These are phyloP conservation scores for Panopea generosa DNA, from an alignment of 2,888 invertebrate species.

Conservation along the genomic window DNA sequence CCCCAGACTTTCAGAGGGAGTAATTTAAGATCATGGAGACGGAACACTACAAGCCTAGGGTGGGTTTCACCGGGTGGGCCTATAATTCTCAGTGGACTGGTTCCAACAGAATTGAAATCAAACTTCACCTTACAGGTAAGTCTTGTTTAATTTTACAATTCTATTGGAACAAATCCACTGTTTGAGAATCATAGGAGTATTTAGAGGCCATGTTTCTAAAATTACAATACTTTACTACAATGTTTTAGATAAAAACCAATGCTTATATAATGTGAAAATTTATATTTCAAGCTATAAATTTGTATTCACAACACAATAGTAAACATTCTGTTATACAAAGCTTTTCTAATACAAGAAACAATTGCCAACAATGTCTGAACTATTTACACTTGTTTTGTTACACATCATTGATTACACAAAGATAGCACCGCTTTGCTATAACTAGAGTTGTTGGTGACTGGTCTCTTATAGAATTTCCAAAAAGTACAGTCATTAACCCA, in stretches of 20 bases:
- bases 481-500: constrained; percentile 9
- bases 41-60: neutral
- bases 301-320: too few relatives aligned
- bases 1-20: too few relatives aligned
- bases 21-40: too few relatives aligned
- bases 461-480: constrained; percentile 9
- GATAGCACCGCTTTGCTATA: neutral
- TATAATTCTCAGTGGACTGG: constrained; percentile 16
- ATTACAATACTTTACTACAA: too few relatives aligned
- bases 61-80: constrained; percentile 1
- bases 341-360: too few relatives aligned
- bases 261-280: too few relatives aligned
- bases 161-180: neutral
- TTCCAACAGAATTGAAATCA: constrained; percentile 1
- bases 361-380: too few relatives aligned
- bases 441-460: neutral
- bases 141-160: too few relatives aligned
- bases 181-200: constrained; percentile 3
- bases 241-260: too few relatives aligned
- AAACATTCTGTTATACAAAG: too few relatives aligned
- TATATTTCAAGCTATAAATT: too few relatives aligned
- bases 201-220: neutral
- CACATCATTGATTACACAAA: neutral
- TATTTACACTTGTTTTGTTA: too few relatives aligned
- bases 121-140: neutral